Evolutionary conservation across 2,888 invertebrate species (phyloP).

Genomic region (Carpatolechia fugitivella): DNA sequence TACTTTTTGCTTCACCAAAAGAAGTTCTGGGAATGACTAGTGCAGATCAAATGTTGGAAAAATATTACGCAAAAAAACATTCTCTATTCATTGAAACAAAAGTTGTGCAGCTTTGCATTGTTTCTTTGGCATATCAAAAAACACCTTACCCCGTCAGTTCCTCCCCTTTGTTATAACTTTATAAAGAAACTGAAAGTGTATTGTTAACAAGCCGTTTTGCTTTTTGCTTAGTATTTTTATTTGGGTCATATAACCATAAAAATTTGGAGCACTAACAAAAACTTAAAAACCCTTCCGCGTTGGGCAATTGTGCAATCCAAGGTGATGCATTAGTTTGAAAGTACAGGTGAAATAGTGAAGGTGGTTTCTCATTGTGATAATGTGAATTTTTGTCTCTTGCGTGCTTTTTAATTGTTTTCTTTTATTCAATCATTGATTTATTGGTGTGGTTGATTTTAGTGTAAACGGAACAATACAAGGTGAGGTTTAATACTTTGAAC

Average conservation of each 20-base stretch:
- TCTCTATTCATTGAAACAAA: conserved; percentile 54
- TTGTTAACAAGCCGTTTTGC: conserved; percentile 52
- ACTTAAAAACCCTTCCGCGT: conserved; percentile 68
- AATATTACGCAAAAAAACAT: conserved; percentile 34
- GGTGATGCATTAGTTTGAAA: conserved; percentile 63
- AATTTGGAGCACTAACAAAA: conserved; percentile 74
- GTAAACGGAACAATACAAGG: conserved; percentile 40
- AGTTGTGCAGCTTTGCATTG: conserved; percentile 56
- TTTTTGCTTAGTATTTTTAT: conserved; percentile 57
- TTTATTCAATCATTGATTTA: conserved; percentile 73
- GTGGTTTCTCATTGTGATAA: conserved; percentile 67
- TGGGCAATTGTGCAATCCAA: conserved; percentile 48
- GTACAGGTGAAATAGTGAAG: conserved; percentile 76
- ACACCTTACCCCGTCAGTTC: conserved; percentile 59
- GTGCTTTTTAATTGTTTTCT: conserved; percentile 66
- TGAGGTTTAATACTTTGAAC: conserved; percentile 42
- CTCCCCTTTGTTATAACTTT: conserved; percentile 51
- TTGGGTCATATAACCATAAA: conserved; percentile 69
- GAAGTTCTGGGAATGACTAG: conserved; percentile 49
- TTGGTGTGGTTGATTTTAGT: conserved; percentile 43
- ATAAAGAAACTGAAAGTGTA: conserved; percentile 78
- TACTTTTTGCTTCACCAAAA: conserved; percentile 32
- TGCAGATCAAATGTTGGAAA: conserved; percentile 30
- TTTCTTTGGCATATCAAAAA: conserved; percentile 63
- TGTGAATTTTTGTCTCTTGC: conserved; percentile 58